Percentiles rank a stretch among this genome's conserved stretches.
These are phyloP conservation scores for Crepidodera aurea DNA, from an alignment of 2,888 invertebrate species.

Conservation along the genomic window DNA sequence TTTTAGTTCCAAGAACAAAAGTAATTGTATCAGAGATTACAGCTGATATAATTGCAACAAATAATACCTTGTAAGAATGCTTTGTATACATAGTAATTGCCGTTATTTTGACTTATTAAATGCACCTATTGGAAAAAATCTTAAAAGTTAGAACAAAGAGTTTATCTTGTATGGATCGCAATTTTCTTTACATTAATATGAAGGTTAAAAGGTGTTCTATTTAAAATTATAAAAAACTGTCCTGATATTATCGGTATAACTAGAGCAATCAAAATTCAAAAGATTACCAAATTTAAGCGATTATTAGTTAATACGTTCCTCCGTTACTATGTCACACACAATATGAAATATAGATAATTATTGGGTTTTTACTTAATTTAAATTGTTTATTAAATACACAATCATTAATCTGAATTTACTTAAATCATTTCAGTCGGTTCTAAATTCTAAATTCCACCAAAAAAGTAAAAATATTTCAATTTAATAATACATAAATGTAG, in stretches of 20 bases:
- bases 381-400: too few relatives aligned
- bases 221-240: background rate
- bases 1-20: background rate
- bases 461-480: too few relatives aligned
- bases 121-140: background rate
- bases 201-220: constrained; percentile 1
- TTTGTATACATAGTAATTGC: background rate
- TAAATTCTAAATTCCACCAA: too few relatives aligned
- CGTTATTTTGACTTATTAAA: constrained; percentile 2
- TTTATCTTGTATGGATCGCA: background rate
- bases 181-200: background rate
- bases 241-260: background rate
- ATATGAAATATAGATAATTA: too few relatives aligned
- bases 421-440: too few relatives aligned
- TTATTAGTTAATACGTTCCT: too few relatives aligned
- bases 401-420: too few relatives aligned
- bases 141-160: background rate
- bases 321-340: too few relatives aligned
- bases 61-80: constrained; percentile 2
- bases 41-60: background rate
- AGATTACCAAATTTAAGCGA: too few relatives aligned
- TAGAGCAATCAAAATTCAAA: background rate
- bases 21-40: constrained; percentile 2
- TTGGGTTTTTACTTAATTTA: too few relatives aligned
- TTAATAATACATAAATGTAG: too few relatives aligned